Evolutionary conservation across 2,888 invertebrate species (phyloP).

Genomic region (Subacronicta megacephala): DNA sequence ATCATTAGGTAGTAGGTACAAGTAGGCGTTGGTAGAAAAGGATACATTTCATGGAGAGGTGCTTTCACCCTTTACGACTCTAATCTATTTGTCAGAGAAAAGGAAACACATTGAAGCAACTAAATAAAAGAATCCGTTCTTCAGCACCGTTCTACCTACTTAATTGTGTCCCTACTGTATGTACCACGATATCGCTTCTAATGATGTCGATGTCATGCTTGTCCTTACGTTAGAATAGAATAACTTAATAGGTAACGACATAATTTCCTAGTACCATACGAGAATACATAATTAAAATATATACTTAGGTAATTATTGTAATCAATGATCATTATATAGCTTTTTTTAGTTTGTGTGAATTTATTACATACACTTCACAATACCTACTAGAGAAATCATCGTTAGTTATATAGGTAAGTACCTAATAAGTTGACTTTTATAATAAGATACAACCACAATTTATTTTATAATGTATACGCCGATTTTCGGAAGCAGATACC

Average conservation of each 20-base stretch:
- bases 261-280: slow-evolving; percentile 32
- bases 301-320: too few relatives aligned
- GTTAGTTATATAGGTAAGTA: too few relatives aligned
- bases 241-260: slow-evolving; percentile 33
- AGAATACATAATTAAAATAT: too few relatives aligned
- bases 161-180: slow-evolving; percentile 56
- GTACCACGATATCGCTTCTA: slow-evolving; percentile 54
- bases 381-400: slow-evolving; percentile 1
- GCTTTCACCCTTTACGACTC: slow-evolving; percentile 86
- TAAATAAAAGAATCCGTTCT: slow-evolving; percentile 62
- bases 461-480: too few relatives aligned
- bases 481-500: too few relatives aligned
- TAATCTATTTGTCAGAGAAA: slow-evolving; percentile 80
- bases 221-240: slow-evolving; percentile 55
- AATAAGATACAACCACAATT: too few relatives aligned
- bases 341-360: too few relatives aligned
- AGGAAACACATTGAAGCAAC: slow-evolving; percentile 68
- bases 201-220: slow-evolving; percentile 71
- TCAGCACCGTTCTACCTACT: slow-evolving; percentile 53
- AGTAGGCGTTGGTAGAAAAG: slow-evolving; percentile 82
- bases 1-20: slow-evolving; percentile 83
- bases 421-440: too few relatives aligned
- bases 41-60: slow-evolving; percentile 82
- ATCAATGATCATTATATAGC: too few relatives aligned
- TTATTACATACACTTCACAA: too few relatives aligned